Base-by-base conservation (phyloP, 2,113 vertebrate species). In the Labrus mixtus region DNA sequence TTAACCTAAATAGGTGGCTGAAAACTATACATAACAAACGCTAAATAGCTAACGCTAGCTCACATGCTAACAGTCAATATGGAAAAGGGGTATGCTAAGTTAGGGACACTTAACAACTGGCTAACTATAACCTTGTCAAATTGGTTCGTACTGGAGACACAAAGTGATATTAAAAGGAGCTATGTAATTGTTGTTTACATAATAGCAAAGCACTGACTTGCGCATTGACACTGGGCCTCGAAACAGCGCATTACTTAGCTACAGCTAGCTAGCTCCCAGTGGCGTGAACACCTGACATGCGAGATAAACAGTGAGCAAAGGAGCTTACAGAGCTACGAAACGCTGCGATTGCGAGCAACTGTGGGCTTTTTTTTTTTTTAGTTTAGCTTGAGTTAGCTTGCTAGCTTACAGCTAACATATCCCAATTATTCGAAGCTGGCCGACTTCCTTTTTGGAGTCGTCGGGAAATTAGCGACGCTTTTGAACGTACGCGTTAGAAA, bases 151-250 rank as follows among this genome's bases (percentile, higher is more conserved):
- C 57, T 33, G 33, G 16, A 65, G 63, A 36, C 10, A 11, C 3
- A 33, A 23, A 39, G 9, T n/a, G 1, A n/a, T 33, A 25, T 55
- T 3, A 23, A 64, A 29, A 58, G 2, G 57, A 16, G 56, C 22
- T 45, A 46, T 58, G 19, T 64, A 84, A 65, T 75, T 73, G 72
- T 75, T 87, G 87, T 92, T 93, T 93, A 93, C 87, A 92, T 92
- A 92, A 91, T 76, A 82, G 71, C 79, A 54, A 71, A 82, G 72
- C 84, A 71, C 68, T 73, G 82, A 83, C 79, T 87, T 78, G 84
- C 88, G 90, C 84, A 91, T 90, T 76, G 73, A 82, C 56, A 72
- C 72, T 70, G 91, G 92, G 92, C 92, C 92, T 81, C 67, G 64
- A 79, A 83, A 56, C 79, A 85, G 63, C 82, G 83, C 48, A 70